A percentile compares a stretch with the other conserved stretches of the same genome.
Evolutionary conservation across 37 sponge, comb jelly and placozoan genomes (phyloP).

Genomic region (Diacarnus erythraeanus): DNA sequence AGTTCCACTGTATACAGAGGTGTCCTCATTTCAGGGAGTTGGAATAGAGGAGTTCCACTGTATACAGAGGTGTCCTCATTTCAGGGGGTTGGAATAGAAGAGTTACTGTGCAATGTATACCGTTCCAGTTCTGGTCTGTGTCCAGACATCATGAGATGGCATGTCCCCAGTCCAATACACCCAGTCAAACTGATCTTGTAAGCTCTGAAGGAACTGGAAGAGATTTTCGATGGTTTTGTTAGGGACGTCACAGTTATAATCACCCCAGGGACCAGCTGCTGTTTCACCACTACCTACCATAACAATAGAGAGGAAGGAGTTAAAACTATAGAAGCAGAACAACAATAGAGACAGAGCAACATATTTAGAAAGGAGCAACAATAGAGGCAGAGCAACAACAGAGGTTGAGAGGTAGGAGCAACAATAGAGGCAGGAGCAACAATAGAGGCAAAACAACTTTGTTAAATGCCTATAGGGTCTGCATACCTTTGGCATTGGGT

Average conservation of each 20-base stretch:
- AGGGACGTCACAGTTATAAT: constrained; percentile 85
- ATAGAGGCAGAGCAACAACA: no score
- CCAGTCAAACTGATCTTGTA: constrained; percentile 78
- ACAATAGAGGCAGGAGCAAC: no score
- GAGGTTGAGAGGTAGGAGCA: no score
- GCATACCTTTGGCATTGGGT: constrained; percentile 57
- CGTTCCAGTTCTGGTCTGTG: constrained; percentile 71
- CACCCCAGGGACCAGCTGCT: constrained; percentile 90
- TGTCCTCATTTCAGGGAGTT: no score
- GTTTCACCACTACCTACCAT: constrained; percentile 39
- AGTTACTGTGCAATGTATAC: not conserved
- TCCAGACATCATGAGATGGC: constrained; percentile 95
- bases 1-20: no score
- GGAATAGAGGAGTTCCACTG: no score
- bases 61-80: no score
- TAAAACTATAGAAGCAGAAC: not conserved
- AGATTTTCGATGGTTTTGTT: constrained; percentile 64
- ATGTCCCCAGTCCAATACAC: constrained; percentile 95
- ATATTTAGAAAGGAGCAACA: no score
- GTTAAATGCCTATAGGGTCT: no score
- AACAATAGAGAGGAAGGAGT: not conserved
- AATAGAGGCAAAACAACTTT: no score
- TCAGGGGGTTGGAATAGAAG: no score
- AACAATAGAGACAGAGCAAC: no score
- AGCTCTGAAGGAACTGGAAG: constrained; percentile 57